Conservation (phyloP, 1,140 invertebrate species). For the Drosophila orena region DNA sequence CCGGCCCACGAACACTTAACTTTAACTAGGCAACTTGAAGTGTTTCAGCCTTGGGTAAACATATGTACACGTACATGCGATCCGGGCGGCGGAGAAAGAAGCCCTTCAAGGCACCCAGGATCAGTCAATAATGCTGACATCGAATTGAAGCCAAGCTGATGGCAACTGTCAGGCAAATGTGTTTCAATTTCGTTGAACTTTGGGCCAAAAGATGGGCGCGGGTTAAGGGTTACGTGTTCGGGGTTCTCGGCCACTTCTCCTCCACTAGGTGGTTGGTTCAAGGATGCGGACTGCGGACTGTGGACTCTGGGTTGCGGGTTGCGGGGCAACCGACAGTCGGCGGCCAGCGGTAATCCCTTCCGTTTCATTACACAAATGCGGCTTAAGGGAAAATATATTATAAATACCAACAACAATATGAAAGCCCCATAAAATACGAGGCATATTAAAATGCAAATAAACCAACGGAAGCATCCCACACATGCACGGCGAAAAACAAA, state of each 20-base stretch:
- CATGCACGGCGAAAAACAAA: conserved; percentile 2
- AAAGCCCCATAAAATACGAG: conserved; percentile 48
- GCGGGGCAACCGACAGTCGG: conserved; percentile 42
- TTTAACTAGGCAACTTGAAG: conserved; percentile 64
- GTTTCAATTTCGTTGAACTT: conserved; percentile 73
- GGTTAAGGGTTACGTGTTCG: conserved; percentile 26
- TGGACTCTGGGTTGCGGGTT: background rate
- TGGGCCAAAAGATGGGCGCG: conserved; percentile 12
- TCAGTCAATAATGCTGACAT: conserved; percentile 79
- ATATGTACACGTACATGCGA: conserved; percentile 41
- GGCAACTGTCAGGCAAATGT: conserved; percentile 63
- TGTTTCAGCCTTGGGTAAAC: conserved; percentile 67
- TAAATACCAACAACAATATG: conserved; percentile 49
- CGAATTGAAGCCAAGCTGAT: conserved; percentile 72
- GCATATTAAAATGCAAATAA: conserved; percentile 65
- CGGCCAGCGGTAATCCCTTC: conserved; percentile 65
- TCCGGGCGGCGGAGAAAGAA: conserved; percentile 9
- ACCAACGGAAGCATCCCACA: conserved; percentile 2
- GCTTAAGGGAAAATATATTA: conserved; percentile 62
- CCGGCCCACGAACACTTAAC: conserved; percentile 29
- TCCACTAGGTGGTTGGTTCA: conserved; percentile 7
- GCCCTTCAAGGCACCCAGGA: conserved; percentile 47
- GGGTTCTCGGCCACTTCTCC: background rate
- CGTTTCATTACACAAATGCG: conserved; percentile 76
- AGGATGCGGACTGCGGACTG: background rate